Conservation (phyloP, 2,797 vertebrate species). For the Percopsis omiscomaycus region DNA sequence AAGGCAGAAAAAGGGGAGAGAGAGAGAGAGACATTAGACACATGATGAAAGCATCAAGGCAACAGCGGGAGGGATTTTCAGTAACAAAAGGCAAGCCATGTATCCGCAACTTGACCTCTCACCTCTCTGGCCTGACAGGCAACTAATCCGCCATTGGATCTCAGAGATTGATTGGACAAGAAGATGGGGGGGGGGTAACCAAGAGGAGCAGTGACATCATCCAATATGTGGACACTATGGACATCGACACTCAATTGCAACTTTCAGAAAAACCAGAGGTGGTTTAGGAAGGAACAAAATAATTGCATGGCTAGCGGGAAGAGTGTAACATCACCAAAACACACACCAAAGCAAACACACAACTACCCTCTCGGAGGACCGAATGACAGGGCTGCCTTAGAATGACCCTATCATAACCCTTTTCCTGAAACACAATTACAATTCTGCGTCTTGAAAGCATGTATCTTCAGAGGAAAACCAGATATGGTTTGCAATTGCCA, state of each 20-base stretch:
- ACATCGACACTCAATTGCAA: conserved; percentile 59
- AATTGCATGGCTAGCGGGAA: conserved; percentile 56
- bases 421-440: conserved; percentile 54
- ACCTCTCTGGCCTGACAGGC: conserved; percentile 14
- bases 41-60: conserved; percentile 11
- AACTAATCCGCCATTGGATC: conserved; percentile 46
- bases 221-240: conserved; percentile 46
- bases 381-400: conserved; percentile 43
- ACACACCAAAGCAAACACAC: conserved; percentile 55
- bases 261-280: conserved; percentile 61
- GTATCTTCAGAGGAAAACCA: conserved; percentile 37
- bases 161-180: conserved; percentile 35
- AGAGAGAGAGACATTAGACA: conserved; percentile 31
- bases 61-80: conserved; percentile 35
- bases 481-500: conserved; percentile 43
- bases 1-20: conserved; percentile 21
- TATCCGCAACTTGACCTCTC: conserved; percentile 38
- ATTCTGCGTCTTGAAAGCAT: conserved; percentile 31
- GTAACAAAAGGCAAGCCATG: conserved; percentile 21
- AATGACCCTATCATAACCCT: conserved; percentile 52
- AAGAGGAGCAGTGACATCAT: conserved; percentile 66
- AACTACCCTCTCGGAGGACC: conserved; percentile 20
- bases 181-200: conserved; percentile 36
- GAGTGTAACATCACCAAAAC: conserved; percentile 60
- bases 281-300: conserved; percentile 69